Evolutionary conservation across 2,113 vertebrate genomes (phyloP).

Genomic region (Eptatretus burgeri): DNA sequence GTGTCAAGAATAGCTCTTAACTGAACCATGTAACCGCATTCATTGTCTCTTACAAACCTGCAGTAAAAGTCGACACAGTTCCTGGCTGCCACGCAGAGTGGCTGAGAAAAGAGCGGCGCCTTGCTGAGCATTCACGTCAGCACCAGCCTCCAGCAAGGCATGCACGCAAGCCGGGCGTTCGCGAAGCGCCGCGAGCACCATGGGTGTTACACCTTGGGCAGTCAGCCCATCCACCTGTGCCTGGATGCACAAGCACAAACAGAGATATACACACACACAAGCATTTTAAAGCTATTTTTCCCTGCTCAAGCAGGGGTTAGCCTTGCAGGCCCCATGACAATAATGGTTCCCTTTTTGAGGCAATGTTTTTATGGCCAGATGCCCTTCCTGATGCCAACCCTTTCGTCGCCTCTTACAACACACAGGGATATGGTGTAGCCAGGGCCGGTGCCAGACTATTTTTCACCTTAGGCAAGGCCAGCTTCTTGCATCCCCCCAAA

Average conservation of each 20-base stretch:
- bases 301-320: neutral
- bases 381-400: neutral
- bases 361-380: neutral
- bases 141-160: slow-evolving; percentile 78
- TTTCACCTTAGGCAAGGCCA: too few relatives aligned
- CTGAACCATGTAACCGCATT: too few relatives aligned
- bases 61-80: slow-evolving; percentile 93
- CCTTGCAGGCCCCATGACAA: neutral
- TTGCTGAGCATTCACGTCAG: slow-evolving; percentile 95
- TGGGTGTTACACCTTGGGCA: slow-evolving; percentile 79
- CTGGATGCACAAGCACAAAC: slow-evolving; percentile 12
- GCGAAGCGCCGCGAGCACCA: slow-evolving; percentile 85
- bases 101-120: slow-evolving; percentile 83
- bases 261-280: neutral
- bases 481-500: too few relatives aligned
- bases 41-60: slow-evolving; percentile 11
- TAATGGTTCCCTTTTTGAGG: neutral
- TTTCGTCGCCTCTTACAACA: neutral
- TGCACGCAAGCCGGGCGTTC: slow-evolving; percentile 87
- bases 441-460: too few relatives aligned
- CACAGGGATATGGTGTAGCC: too few relatives aligned
- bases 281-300: neutral
- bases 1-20: too few relatives aligned
- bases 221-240: slow-evolving; percentile 85
- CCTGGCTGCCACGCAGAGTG: slow-evolving; percentile 93